Evolutionary conservation across 1,140 invertebrate species (phyloP).

Genomic region (Drosophila kohkoa): DNA sequence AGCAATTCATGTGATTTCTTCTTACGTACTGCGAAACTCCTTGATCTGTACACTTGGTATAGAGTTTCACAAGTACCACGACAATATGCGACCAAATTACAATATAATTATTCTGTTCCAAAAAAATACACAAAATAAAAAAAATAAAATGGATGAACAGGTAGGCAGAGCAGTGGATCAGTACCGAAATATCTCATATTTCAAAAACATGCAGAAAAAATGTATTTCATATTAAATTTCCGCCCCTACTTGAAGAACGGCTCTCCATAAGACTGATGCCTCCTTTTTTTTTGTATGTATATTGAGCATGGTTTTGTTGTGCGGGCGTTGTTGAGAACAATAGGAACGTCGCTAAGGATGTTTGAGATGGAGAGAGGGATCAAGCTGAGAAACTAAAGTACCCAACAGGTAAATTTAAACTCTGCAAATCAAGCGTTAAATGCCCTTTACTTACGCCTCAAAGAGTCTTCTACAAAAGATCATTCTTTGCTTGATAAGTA

Average conservation of each 20-base stretch:
- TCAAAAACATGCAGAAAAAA: conserved; percentile 55
- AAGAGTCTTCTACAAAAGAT: conserved; percentile 39
- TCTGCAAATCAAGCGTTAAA: conserved; percentile 79
- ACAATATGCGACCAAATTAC: conserved; percentile 20
- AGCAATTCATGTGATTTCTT: conserved; percentile 59
- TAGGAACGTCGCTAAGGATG: conserved; percentile 52
- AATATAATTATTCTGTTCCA: conserved; percentile 47
- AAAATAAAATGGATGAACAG: conserved; percentile 42
- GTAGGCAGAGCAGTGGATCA: conserved; percentile 64
- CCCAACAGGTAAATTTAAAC: conserved; percentile 72
- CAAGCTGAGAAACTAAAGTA: conserved; percentile 45
- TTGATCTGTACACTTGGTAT: conserved; percentile 32
- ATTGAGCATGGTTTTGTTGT: background rate
- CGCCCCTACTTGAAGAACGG: conserved; percentile 67
- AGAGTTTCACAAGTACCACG: conserved; percentile 60
- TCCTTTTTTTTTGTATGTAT: conserved; percentile 3
- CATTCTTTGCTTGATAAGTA: conserved; percentile 7
- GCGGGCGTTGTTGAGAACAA: conserved; percentile 50
- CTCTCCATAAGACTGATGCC: conserved; percentile 22
- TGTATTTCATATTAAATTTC: conserved; percentile 77
- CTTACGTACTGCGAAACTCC: conserved; percentile 3
- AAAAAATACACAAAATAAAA: conserved; percentile 12
- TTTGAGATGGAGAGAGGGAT: conserved; percentile 32
- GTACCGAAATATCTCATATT: conserved; percentile 76
- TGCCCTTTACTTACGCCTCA: conserved; percentile 77